phyloP scores from a whole-genome alignment of 2,888 invertebrate genomes.

The Torymus texanus region DNA sequence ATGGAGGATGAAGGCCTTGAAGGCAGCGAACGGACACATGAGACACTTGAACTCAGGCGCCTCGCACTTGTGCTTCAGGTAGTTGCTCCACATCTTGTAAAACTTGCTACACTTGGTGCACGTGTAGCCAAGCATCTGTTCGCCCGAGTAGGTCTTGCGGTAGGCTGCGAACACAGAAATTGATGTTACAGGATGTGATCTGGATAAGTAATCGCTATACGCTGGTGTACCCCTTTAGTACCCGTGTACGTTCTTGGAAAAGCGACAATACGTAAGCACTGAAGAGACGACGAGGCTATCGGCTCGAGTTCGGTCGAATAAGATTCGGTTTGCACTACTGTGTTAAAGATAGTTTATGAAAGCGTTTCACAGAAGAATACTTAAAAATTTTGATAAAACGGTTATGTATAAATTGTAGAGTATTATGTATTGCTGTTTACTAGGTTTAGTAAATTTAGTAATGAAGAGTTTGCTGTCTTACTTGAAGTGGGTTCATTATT shows the following conservation, averaged over 20 bases:
- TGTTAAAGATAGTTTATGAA: background rate
- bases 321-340: conserved; percentile 4
- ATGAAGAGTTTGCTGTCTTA: too few species aligned
- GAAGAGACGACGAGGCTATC: conserved; percentile 3
- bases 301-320: background rate
- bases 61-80: conserved; percentile 74
- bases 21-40: conserved; percentile 72
- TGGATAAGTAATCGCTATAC: too few species aligned
- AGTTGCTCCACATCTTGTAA: conserved; percentile 75
- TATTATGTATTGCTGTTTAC: too few species aligned
- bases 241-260: background rate
- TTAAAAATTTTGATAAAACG: too few species aligned
- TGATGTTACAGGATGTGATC: background rate
- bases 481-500: too few species aligned
- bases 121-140: conserved; percentile 65
- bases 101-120: too few species aligned
- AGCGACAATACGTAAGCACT: conserved; percentile 11
- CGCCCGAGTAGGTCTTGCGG: conserved; percentile 74
- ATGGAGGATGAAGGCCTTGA: conserved; percentile 73
- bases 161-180: conserved; percentile 71
- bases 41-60: conserved; percentile 73
- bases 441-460: too few species aligned
- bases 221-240: too few species aligned
- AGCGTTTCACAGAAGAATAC: background rate
- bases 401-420: too few species aligned